These are phyloP conservation scores for Cephus pygmeus DNA, from an alignment of 2,888 invertebrate genomes.

Conservation along the genomic window DNA sequence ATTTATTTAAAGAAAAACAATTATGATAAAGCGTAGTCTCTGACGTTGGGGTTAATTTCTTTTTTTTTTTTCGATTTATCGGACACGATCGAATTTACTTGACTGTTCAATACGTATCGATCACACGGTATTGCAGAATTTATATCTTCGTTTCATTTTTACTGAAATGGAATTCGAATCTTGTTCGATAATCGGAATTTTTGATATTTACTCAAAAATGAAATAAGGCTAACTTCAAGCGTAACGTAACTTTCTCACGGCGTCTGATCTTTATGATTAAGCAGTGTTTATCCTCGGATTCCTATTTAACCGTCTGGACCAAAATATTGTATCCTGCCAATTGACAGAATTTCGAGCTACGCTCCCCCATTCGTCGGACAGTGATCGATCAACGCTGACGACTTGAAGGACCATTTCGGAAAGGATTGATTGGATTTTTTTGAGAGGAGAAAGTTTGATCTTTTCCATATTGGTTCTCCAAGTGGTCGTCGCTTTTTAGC, in stretches of 20 bases:
- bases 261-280: neutral
- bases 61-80: neutral
- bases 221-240: neutral
- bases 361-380: neutral
- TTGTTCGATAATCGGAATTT: neutral
- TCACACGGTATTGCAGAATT: neutral
- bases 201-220: neutral
- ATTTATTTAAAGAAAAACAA: neutral
- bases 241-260: neutral
- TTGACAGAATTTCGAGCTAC: neutral
- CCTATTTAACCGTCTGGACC: neutral
- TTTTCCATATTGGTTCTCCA: conserved; percentile 24
- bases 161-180: neutral
- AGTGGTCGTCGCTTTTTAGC: conserved; percentile 33
- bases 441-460: neutral
- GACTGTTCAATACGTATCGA: neutral
- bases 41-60: neutral
- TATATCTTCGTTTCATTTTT: neutral
- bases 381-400: conserved; percentile 24
- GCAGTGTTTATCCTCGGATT: neutral
- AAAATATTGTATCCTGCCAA: neutral
- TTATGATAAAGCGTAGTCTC: neutral
- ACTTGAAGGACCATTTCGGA: conserved; percentile 21
- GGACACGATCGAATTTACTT: neutral
- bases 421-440: conserved; percentile 7